Evolutionary conservation across 2,888 invertebrate genomes (phyloP), one percentile per base, ranked within the genome.

Genomic region (Eilema griseolum): DNA sequence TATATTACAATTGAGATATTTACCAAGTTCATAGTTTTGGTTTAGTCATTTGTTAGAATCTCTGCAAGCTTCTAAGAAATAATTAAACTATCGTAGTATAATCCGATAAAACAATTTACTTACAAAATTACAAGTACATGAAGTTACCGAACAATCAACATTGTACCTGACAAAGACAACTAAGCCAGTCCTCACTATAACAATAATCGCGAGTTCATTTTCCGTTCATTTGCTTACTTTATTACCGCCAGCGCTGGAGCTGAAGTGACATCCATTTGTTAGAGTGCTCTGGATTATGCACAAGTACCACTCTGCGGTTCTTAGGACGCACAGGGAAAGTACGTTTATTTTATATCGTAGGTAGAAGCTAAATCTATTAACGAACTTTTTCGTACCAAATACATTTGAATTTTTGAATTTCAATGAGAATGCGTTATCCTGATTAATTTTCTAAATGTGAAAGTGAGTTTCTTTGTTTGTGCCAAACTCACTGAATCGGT

Each of bases 271-370:
- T 67, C 79, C 79, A 79, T 80, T 83, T 83, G 75, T 65, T 57
- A 72, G 81, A 80, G 80, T 81, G 81, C 59, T 73, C 71, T 67
- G 83, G 83, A 80, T 81, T 80, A 80, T 74, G 75, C 83, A 69
- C 72, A 71, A 71, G 71, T 72, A 65, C 80, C 83, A 52, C 81
- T 81, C 72, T 68, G 75, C 78, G 78, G 71, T 65, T 74, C 78
- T 69, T 73, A 71, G 70, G 72, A 80, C 73, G 72, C 67, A 61
- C 77, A 66, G 66, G 64, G 72, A 72, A 76, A 82, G 70, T 78
- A 77, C 75, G 80, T 82, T 80, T 80, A 80, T 71, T 82, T 68
- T 68, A 33, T 68, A 68, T 41, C 37, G 62, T 62, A 46, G 24
- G 31, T 20, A 33, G 23, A 31, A 61, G 52, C 20, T 33, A 60